Percentiles rank a stretch among this genome's conserved stretches.
Conservation (phyloP, 2,113 vertebrate genomes). For the Colossoma macropomum region DNA sequence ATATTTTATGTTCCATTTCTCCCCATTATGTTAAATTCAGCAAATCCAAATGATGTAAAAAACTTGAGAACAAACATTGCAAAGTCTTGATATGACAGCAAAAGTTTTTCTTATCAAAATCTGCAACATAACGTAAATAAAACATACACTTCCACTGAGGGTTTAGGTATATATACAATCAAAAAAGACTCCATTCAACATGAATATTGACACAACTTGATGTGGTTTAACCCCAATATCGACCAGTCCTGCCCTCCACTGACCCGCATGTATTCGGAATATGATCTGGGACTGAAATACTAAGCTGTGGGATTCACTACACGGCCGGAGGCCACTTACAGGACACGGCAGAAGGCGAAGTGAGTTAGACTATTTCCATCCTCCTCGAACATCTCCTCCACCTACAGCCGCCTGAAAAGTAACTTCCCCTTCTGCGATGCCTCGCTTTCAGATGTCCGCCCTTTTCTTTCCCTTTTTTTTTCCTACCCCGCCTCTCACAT, state of each 20-base stretch:
- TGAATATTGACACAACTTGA: slow-evolving; percentile 20
- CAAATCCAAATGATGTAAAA: too few species aligned
- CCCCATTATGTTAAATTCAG: too few species aligned
- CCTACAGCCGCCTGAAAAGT: slow-evolving; percentile 27
- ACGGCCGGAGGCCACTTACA: slow-evolving; percentile 4
- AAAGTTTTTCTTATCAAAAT: too few species aligned
- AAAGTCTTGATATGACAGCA: too few species aligned
- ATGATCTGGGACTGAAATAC: neutral
- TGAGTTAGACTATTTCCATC: slow-evolving; percentile 9
- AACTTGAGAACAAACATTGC: too few species aligned
- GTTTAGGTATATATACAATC: neutral
- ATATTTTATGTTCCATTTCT: too few species aligned
- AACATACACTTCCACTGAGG: neutral
- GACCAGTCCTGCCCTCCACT: slow-evolving; percentile 3
- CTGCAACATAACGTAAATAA: too few species aligned
- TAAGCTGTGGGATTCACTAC: neutral
- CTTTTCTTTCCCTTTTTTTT: neutral
- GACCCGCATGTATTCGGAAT: neutral
- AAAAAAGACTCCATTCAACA: neutral
- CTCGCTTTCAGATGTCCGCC: neutral
- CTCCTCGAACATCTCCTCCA: neutral
- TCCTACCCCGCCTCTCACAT: neutral
- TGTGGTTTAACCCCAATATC: slow-evolving; percentile 35
- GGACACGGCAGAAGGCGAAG: slow-evolving; percentile 2
- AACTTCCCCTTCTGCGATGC: slow-evolving; percentile 24